Evolutionary conservation across 2,113 vertebrate genomes (phyloP), one percentile per base, ranked within the genome.

Genomic region (Lepidiolamprologus cunningtoni): DNA sequence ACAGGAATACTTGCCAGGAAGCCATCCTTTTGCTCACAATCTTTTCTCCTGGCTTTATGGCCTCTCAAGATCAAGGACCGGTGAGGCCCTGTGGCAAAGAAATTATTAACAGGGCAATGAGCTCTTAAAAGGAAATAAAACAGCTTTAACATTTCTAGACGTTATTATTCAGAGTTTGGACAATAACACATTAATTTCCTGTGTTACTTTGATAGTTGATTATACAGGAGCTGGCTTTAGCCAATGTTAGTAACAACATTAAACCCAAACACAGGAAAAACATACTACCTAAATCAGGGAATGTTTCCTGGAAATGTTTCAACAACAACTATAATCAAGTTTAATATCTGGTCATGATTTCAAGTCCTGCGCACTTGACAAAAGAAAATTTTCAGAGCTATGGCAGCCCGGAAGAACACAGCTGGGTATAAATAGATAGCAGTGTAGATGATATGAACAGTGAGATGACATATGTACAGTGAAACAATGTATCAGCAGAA

Each of bases 321-420:
- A 85, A 91, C 84, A 85, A 50, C 53, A 40, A 47, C 57, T 31
- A 12, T 82, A 84, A 87, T 81, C 4, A 8, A 52, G 52, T 91
- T 89, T 81, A 81, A 85, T 86, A 86, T 73, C 9, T 83, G 78
- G 26, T 81, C 50, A 63, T 63, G 61, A 88, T 82, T 85, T 84
- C 80, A 52, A 78, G 50, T 9, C 58, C 57, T 26, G 53, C 23
- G 21, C 84, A 55, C 21, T 54, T 33, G 42, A 89, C 42, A 85
- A 23, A 8, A 31, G 47, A 14, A 26, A 6, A 21, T 33, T 54
- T 86, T 85, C 37, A 80, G 37, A 86, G 63, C 1, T 21, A 45
- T 52, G 21, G 26, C 28, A 52, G 35, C 52, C 35, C 35, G 19
- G 37, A 84, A 68, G 61, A 61, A 83, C 78, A 76, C 33, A 40